Conservation (phyloP, 2,888 invertebrate species). For the Drosophila yooni region DNA sequence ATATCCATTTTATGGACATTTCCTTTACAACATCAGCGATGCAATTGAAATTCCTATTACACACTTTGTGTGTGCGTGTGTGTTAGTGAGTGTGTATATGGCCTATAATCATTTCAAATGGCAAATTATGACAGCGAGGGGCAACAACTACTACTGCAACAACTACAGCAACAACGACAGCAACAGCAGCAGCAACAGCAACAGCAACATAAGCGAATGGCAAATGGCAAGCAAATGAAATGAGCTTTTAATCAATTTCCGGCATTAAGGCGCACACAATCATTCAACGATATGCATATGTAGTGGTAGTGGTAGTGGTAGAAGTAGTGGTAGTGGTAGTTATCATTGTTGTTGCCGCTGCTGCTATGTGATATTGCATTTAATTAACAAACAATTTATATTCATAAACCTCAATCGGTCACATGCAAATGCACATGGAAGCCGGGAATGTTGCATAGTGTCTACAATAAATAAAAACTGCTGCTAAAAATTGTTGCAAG, state of each 20-base stretch:
- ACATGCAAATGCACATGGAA: slow-evolving; percentile 70
- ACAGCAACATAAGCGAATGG: slow-evolving; percentile 36
- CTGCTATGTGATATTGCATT: slow-evolving; percentile 66
- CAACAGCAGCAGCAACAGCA: slow-evolving; percentile 22
- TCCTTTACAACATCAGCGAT: slow-evolving; percentile 47
- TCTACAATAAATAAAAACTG: slow-evolving; percentile 30
- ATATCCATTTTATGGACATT: slow-evolving; percentile 42
- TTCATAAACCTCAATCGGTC: slow-evolving; percentile 78
- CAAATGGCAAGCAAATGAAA: slow-evolving; percentile 61
- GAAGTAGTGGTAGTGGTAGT: not conserved
- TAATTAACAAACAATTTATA: slow-evolving; percentile 81
- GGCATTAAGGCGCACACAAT: slow-evolving; percentile 71
- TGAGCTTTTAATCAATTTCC: slow-evolving; percentile 80
- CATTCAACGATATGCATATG: slow-evolving; percentile 40
- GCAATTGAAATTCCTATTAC: slow-evolving; percentile 46
- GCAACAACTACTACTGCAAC: slow-evolving; percentile 16
- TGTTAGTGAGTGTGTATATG: slow-evolving; percentile 33
- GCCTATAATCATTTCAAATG: slow-evolving; percentile 69
- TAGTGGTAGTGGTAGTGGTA: slow-evolving; percentile 16
- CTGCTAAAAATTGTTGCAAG: slow-evolving; percentile 1
- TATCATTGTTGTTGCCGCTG: slow-evolving; percentile 26
- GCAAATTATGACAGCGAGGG: slow-evolving; percentile 70
- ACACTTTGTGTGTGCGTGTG: slow-evolving; percentile 8
- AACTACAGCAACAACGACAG: slow-evolving; percentile 2
- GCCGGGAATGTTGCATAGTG: slow-evolving; percentile 36